Evolutionary conservation across 2,797 vertebrate species (phyloP), one percentile per base, ranked within the genome.

Genomic region (Falco novaeseelandiae): DNA sequence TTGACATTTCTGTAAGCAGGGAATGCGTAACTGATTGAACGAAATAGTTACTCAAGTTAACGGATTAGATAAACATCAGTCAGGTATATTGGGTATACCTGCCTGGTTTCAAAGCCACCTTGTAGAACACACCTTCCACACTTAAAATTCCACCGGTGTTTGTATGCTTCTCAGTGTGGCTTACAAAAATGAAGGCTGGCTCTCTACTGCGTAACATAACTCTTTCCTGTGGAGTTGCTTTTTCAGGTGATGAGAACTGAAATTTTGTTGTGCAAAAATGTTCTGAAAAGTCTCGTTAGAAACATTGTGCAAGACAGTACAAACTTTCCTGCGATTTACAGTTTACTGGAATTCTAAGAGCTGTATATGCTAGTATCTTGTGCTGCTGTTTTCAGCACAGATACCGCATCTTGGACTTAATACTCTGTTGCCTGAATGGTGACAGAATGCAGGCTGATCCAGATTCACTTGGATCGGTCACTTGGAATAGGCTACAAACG

Each of bases 351-450:
- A 44, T 55, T 66, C 20, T 26, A 1, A 49, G 32, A 36, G 48
- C 58, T 1, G 1, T 12, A 2, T 2, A 8, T 26, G 38, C n/a
- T 40, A 3, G 29, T 46, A 4, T 32, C 40, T 30, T 26, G 34
- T 79, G 32, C 9, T 23, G 6, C n/a, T 5, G 15, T 17, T 51
- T 29, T 25, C 40, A 59, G 59, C 42, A 34, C 27, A 36, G 65
- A 3, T 32, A 2, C 6, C 36, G 1, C 22, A 12, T 32, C 49
- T 32, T 16, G 48, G 52, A 26, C 34, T 25, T 32, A 1, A 10
- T n/a, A 3, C 40, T 27, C 16, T 16, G 16, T 44, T 26, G 10
- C 2, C 44, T 58, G 52, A 49, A 5, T 2, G 18, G 23, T 36
- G 51, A 30, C 13, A 18, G 21, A 32, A 34, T 0, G 1, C 32